Conservation (phyloP, 2,113 vertebrate genomes). For the Vanacampus margaritifer region DNA sequence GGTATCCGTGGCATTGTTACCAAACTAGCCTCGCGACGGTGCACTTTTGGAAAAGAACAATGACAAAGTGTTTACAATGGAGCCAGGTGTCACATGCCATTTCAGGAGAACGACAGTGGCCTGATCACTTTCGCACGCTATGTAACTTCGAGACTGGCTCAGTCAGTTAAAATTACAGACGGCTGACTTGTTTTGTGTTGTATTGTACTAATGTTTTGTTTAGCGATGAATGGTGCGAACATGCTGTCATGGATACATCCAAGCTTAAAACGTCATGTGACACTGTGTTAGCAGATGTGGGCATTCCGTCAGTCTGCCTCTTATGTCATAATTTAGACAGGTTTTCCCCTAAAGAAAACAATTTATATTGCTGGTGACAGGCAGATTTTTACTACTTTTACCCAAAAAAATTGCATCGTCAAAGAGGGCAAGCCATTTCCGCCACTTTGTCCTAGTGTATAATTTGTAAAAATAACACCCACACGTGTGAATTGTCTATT, state of each 20-base stretch:
- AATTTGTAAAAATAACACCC: too few relatives aligned
- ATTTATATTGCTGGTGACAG: too few relatives aligned
- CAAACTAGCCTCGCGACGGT: conserved; percentile 25
- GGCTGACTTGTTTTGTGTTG: conserved; percentile 14
- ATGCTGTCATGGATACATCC: conserved; percentile 14
- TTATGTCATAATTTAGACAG: too few relatives aligned
- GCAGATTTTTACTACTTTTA: too few relatives aligned
- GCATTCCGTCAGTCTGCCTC: too few relatives aligned
- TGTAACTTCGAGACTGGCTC: conserved; percentile 4
- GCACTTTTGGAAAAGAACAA: conserved; percentile 34
- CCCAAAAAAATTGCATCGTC: too few relatives aligned
- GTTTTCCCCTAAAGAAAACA: too few relatives aligned
- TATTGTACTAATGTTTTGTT: conserved; percentile 13
- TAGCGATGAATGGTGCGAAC: not conserved
- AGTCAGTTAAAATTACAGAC: conserved; percentile 13
- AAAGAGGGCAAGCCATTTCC: too few relatives aligned
- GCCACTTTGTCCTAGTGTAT: too few relatives aligned
- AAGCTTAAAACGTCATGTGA: not conserved
- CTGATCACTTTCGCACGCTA: conserved; percentile 39
- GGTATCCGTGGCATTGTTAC: conserved; percentile 42
- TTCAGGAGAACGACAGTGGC: not conserved
- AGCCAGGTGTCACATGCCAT: not conserved
- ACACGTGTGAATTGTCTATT: too few relatives aligned
- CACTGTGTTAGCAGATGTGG: not conserved
- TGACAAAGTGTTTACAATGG: conserved; percentile 35